Conservation (phyloP, 2,888 invertebrate genomes). For the Dolichomitus sp. region DNA sequence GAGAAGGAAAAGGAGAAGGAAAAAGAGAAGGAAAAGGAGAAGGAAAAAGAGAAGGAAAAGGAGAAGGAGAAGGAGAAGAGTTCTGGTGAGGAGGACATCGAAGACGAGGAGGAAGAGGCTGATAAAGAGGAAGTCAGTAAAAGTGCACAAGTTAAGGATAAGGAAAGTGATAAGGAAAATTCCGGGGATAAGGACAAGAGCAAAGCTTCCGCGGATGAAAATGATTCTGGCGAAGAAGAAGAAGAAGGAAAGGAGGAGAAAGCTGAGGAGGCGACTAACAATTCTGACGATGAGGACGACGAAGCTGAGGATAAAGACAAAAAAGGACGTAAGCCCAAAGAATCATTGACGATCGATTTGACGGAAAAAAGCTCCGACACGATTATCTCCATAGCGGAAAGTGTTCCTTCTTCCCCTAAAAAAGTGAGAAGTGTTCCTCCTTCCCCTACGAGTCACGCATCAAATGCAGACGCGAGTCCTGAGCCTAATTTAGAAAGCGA, state of each 20-base stretch:
- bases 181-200: conserved; percentile 84
- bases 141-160: conserved; percentile 67
- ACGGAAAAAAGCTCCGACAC: conserved; percentile 71
- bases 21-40: conserved; percentile 47
- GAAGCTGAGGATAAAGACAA: conserved; percentile 78
- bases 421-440: conserved; percentile 51
- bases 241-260: conserved; percentile 85
- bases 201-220: conserved; percentile 83
- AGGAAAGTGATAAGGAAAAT: conserved; percentile 69
- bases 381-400: conserved; percentile 65
- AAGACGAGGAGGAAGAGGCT: conserved; percentile 61
- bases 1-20: conserved; percentile 40
- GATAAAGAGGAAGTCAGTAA: conserved; percentile 44
- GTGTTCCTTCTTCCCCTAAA: conserved; percentile 66
- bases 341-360: conserved; percentile 61
- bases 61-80: conserved; percentile 48
- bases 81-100: conserved; percentile 49
- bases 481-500: conserved; percentile 21
- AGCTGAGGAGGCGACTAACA: conserved; percentile 84
- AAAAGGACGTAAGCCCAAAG: conserved; percentile 54
- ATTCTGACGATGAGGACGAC: conserved; percentile 84
- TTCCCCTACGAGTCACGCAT: conserved; percentile 54
- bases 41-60: conserved; percentile 12
- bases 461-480: not conserved
- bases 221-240: conserved; percentile 86